Conservation (phyloP, 2,888 invertebrate genomes). For the Callyntrura guangdongensis region DNA sequence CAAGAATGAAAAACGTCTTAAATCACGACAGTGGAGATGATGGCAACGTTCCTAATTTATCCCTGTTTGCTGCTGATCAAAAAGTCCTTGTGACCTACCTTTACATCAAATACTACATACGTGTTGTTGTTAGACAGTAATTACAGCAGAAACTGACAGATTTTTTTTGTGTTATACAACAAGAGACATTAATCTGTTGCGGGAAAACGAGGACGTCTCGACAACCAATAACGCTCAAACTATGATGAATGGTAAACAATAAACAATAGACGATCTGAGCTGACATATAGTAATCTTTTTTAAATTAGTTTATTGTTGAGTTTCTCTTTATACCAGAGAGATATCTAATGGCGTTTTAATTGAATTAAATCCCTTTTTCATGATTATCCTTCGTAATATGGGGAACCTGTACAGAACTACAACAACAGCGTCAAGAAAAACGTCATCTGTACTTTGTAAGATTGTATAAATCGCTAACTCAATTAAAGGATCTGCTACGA, state of each 20-base stretch:
- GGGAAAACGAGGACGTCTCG: neutral
- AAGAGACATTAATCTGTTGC: neutral
- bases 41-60: conserved; percentile 14
- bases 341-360: no score
- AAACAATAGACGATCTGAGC: neutral
- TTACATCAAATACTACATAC: neutral
- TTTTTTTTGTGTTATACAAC: neutral
- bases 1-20: no score
- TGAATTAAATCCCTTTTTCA: no score
- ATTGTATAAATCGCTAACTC: no score
- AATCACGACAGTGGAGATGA: neutral
- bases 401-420: no score
- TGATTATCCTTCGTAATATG: no score
- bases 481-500: no score
- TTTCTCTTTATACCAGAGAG: no score
- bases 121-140: neutral
- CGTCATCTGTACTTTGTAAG: no score
- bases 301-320: no score
- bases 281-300: no score
- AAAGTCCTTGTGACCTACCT: conserved; percentile 12
- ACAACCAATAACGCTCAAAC: neutral
- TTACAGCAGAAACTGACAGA: neutral
- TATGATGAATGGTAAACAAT: conserved; percentile 15
- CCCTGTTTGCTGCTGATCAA: neutral
- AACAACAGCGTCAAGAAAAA: no score